These are phyloP conservation scores for Eulithis testata DNA, from an alignment of 2,888 invertebrate genomes.

Conservation along the genomic window DNA sequence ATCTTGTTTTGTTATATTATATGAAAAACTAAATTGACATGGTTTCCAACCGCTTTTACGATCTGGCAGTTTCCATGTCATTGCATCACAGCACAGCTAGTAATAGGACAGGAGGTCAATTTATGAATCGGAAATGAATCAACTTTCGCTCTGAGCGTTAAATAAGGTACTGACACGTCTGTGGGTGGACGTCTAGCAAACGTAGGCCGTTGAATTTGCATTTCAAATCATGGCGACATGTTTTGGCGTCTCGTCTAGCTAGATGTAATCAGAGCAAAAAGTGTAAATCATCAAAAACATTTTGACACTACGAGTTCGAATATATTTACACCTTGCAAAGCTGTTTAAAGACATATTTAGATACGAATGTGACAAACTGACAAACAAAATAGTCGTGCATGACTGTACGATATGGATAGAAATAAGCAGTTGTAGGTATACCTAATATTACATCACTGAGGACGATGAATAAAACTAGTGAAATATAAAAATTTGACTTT, in stretches of 20 bases:
- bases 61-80: constrained; percentile 22
- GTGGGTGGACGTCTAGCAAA: constrained; percentile 30
- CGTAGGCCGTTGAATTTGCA: constrained; percentile 33
- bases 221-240: constrained; percentile 35
- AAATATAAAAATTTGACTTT: too few relatives aligned
- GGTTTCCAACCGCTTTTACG: constrained; percentile 16
- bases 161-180: constrained; percentile 21
- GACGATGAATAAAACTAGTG: neutral
- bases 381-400: too few relatives aligned
- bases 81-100: constrained; percentile 34
- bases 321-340: neutral
- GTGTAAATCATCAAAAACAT: neutral
- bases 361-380: too few relatives aligned
- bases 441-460: neutral
- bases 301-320: too few relatives aligned
- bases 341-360: neutral
- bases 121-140: constrained; percentile 41
- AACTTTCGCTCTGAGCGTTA: constrained; percentile 38
- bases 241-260: constrained; percentile 11
- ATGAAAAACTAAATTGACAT: constrained; percentile 15
- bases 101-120: constrained; percentile 38
- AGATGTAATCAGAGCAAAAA: constrained; percentile 1
- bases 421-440: too few relatives aligned
- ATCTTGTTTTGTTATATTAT: neutral
- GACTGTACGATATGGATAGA: too few relatives aligned